Base-by-base conservation (phyloP, 2,888 invertebrate genomes). In the Thymelicus acteon region DNA sequence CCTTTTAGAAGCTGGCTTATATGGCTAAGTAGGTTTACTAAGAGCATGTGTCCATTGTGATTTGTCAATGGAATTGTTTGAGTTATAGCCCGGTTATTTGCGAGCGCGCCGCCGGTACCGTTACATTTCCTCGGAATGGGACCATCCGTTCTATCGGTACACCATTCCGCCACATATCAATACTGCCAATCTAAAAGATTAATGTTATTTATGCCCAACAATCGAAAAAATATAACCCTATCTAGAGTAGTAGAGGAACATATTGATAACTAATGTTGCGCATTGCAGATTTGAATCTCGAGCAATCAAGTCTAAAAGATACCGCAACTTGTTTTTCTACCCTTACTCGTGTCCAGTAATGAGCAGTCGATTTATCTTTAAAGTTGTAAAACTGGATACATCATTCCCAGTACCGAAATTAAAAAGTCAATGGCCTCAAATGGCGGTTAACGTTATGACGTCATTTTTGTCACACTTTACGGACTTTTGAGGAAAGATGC, bases 81-180 rank as follows among this genome's bases (percentile, higher is more conserved):
- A 76, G 72, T 75, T 78, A 75, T 75, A 77, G 77, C 78, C 75
- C 75, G 75, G 74, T 77, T 79, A 79, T 89, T 88, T 80, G 85
- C 87, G 78, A 86, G 80, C 82, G 79, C 80, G 79, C 80, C 76
- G 75, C 80, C 75, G 74, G 75, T 89, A 87, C 92, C 92, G 92
- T 91, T 91, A 92, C 76, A 75, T 70, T 73, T 57, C 66, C 71
- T 71, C 73, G 89, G 89, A 92, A 92, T 92, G 92, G 83, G 91
- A 88, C 87, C 91, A 86, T 84, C 88, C 88, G 90, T 77, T 89
- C 86, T 88, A 88, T 87, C 85, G 87, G 85, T 85, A 86, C 84
- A 83, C 60, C 60, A 65, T 66, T 71, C 60, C 65, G 61, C 37
- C 60, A 63, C 48, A 66, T 71, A 57, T 54, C 60, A 60, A 60